These are phyloP conservation scores for Stenodera caucasica DNA, from an alignment of 2,888 invertebrate species.

Conservation along the genomic window DNA sequence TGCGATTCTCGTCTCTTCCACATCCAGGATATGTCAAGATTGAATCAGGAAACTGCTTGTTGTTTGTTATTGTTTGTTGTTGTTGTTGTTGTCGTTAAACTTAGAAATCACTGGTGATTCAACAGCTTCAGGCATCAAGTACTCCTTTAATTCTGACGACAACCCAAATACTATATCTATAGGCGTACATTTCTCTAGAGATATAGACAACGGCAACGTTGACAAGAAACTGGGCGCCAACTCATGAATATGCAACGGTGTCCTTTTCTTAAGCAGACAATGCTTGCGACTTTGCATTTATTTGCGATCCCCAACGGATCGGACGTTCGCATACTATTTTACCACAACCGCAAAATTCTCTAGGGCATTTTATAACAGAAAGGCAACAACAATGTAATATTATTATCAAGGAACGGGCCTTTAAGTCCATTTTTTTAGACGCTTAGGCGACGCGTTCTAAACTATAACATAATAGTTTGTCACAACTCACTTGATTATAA, in stretches of 20 bases:
- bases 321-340: neutral
- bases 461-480: too few species aligned
- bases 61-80: neutral
- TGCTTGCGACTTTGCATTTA: constrained; percentile 18
- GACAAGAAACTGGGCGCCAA: constrained; percentile 27
- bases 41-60: neutral
- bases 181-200: neutral
- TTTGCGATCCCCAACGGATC: constrained; percentile 21
- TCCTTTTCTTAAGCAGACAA: neutral
- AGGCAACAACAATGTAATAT: neutral
- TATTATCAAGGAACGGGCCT: neutral
- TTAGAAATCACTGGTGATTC: neutral
- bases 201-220: neutral
- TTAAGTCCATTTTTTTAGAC: neutral
- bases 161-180: neutral
- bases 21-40: constrained; percentile 3
- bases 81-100: neutral
- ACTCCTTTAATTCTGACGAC: constrained; percentile 10
- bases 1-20: neutral
- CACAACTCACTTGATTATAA: too few species aligned
- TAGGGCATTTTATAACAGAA: neutral
- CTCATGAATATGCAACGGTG: constrained; percentile 35
- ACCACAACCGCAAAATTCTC: neutral
- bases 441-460: too few species aligned
- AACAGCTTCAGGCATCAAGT: constrained; percentile 21